phyloP scores from a whole-genome alignment of 2,797 vertebrate genomes.

The Lacerta bilineata region DNA sequence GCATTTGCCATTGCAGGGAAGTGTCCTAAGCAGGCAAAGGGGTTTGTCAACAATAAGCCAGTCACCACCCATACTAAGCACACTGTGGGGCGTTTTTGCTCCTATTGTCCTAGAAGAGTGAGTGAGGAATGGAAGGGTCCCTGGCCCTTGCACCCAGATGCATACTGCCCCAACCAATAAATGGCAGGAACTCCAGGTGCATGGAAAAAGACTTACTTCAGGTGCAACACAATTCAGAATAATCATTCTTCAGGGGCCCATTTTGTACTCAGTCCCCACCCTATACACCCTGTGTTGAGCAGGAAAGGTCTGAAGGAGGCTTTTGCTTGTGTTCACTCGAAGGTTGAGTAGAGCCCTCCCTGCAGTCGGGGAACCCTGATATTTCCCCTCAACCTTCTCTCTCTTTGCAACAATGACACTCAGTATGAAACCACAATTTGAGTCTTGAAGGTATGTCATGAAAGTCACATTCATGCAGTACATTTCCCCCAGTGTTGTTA shows the following conservation, averaged over 20 bases:
- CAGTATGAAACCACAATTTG: neutral
- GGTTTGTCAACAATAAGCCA: neutral
- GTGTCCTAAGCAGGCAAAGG: neutral
- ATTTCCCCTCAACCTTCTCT: neutral
- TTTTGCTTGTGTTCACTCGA: no score
- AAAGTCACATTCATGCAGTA: neutral
- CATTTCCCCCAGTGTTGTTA: constrained; percentile 2
- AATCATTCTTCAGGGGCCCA: neutral
- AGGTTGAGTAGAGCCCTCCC: no score
- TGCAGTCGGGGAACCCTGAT: no score
- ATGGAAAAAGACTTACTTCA: neutral
- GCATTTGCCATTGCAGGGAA: neutral
- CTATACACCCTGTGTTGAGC: no score
- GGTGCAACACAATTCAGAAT: neutral
- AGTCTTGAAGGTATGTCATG: constrained; percentile 3
- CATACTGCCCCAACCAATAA: neutral
- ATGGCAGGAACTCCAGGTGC: neutral
- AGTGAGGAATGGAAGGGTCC: neutral
- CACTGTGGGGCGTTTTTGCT: neutral
- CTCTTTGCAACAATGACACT: constrained; percentile 33
- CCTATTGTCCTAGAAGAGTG: neutral
- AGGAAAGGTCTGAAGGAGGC: no score
- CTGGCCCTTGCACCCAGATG: neutral
- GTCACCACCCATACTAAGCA: neutral
- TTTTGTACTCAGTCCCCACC: no score